A percentile compares a stretch with the other conserved stretches of the same genome.
These are phyloP conservation scores for Malurus melanocephalus DNA, from an alignment of 2,113 vertebrate species.

Conservation along the genomic window DNA sequence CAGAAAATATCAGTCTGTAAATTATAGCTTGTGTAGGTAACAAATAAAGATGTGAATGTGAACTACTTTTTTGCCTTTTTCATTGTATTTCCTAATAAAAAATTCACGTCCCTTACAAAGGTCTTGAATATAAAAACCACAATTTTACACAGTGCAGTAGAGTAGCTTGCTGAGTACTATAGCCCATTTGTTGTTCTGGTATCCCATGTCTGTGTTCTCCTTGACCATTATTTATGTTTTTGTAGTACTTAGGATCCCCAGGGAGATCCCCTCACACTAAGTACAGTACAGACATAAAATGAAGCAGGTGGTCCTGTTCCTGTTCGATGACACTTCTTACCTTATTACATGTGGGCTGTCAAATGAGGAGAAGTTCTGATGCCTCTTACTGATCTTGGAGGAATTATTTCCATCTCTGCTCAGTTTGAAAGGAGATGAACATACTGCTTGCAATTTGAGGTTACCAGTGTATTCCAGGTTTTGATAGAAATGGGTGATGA, in stretches of 20 bases:
- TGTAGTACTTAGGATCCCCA: neutral
- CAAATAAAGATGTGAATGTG: constrained; percentile 73
- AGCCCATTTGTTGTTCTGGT: neutral
- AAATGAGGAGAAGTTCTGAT: neutral
- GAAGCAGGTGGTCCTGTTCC: neutral
- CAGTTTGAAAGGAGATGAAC: neutral
- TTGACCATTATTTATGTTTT: neutral
- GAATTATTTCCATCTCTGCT: neutral
- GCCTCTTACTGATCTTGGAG: neutral
- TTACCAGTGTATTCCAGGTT: neutral
- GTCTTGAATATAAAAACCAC: neutral
- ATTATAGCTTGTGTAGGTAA: constrained; percentile 70
- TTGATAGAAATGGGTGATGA: fast-evolving
- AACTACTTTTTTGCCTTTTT: constrained; percentile 10
- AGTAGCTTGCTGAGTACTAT: neutral
- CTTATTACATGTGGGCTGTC: neutral
- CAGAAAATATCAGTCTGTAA: constrained; percentile 71
- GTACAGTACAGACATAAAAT: neutral
- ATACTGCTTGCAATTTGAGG: neutral
- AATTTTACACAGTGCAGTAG: neutral
- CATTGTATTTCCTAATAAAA: neutral
- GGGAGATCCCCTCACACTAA: neutral
- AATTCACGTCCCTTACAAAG: neutral
- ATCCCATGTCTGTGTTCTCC: neutral
- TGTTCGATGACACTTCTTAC: neutral